Evolutionary conservation across 2,888 invertebrate genomes (phyloP), one percentile per base, ranked within the genome.

Genomic region (Sepiola atlantica): DNA sequence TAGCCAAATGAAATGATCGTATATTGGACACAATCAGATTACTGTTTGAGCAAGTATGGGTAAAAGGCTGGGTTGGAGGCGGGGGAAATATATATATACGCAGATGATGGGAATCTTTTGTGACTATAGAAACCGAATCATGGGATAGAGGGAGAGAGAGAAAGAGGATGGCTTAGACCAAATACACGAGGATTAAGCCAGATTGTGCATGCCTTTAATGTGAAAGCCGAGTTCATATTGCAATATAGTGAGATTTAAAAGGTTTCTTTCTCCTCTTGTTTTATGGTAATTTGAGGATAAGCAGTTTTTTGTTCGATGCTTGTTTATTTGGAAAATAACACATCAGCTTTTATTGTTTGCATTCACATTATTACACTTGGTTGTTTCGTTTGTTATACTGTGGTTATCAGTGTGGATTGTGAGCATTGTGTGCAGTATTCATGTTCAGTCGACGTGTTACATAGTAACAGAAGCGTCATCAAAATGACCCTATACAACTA

Each of bases 1-100:
- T 77, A 77, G 77, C 77, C 77, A 77, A 77, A 77, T 77, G 77
- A 77, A 77, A 77, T 77, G 77, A 77, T 77, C 77, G n/a, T 77
- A 32, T 77, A 77, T 77, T 77, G 77, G 77, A 77, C 77, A 77
- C 77, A 77, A 77, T 77, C 77, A 77, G 77, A 77, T 77, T 77
- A 77, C 45, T 77, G n/a, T 77, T n/a, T 18, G 18, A 77, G 32
- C n/a, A 77, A 77, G 3, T 77, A 77, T 2, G 45, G 8, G 45
- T 45, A 8, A 45, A 77, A 77, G 77, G 16, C 16, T 77, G 77
- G n/a, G n/a, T 77, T n/a, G 32, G 32, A 77, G 77, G 1, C 21
- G 3, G 24, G 24, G n/a, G n/a, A 77, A n/a, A n/a, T n/a, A 45
- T 45, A 77, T n/a, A 77, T 16, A 77, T 0, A 0, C n/a, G 32